Base-by-base conservation (phyloP, 2,797 vertebrate genomes). In the Varecia variegata region DNA sequence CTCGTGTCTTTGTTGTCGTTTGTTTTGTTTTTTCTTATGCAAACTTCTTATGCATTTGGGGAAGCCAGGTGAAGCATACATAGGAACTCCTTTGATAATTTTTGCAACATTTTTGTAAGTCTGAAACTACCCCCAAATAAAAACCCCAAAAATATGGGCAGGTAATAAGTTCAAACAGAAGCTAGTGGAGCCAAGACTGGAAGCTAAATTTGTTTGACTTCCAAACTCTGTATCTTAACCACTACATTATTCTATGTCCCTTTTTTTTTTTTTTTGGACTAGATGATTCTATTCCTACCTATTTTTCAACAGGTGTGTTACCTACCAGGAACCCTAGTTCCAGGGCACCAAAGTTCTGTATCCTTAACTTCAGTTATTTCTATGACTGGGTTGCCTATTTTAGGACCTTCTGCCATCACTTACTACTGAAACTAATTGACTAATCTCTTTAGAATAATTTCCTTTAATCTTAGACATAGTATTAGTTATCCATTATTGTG, bases 81-180 rank as follows among this genome's bases (percentile, higher is more conserved):
- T 7, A 18, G 23, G 5, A 74, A 40, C 8, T 83, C 68, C 52
- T 83, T 89, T 56, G 43, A 20, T 83, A 68, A 82, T 70, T 95
- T 93, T 87, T 32, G n/a, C 9, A 93, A 67, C 25, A 74, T 17
- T 94, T 94, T 88, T 68, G 54, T 89, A 96, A 85, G 52, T 27
- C 45, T 84, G n/a, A 87, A 90, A 89, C 25, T 47, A 82, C 5
- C 30, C 45, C 35, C 47, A 60, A 90, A 38, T 88, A 83, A 84
- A 52, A 27, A 4, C 5, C 40, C 35, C 71, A 83, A 35, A 94
- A 67, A 83, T 85, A 54, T 30, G 40, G 3, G 60, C 43, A 86
- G 83, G 62, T 68, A 86, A 54, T 81, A 91, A 40, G 13, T 84
- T 93, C 76, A 70, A 73, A 89, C 15, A 85, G 73, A 92, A 88